These are phyloP conservation scores for Acanthochromis polyacanthus DNA, from an alignment of 2,113 vertebrate genomes.

Conservation along the genomic window DNA sequence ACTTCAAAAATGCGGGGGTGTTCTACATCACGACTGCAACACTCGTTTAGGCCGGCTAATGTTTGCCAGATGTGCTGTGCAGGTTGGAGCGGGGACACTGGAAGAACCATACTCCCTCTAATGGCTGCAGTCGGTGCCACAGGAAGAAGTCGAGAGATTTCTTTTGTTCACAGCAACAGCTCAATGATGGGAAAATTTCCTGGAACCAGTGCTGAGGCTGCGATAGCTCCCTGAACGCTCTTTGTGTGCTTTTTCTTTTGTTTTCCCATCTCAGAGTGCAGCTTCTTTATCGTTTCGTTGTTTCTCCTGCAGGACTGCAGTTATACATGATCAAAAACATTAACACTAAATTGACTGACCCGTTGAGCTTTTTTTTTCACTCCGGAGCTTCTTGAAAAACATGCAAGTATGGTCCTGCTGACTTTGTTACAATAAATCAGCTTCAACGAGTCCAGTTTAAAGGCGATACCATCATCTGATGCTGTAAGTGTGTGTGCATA, in stretches of 20 bases:
- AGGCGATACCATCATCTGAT: constrained; percentile 46
- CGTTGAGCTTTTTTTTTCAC: not conserved
- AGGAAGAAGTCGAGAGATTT: constrained; percentile 48
- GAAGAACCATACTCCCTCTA: constrained; percentile 71
- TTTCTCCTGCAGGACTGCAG: not conserved
- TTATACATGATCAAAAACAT: no score
- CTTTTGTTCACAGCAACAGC: constrained; percentile 64
- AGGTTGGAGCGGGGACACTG: constrained; percentile 56
- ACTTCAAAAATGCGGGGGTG: constrained; percentile 77
- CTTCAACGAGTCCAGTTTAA: constrained; percentile 28
- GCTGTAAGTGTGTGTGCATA: constrained; percentile 28
- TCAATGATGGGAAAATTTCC: constrained; percentile 60
- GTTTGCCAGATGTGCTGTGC: constrained; percentile 81
- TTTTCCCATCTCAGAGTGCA: constrained; percentile 13
- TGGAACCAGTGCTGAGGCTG: constrained; percentile 33
- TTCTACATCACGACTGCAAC: constrained; percentile 76
- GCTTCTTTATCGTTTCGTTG: constrained; percentile 14
- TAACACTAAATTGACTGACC: no score
- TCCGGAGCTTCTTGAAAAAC: constrained; percentile 27
- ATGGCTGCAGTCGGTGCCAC: constrained; percentile 36
- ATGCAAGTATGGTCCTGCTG: constrained; percentile 14
- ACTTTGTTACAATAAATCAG: constrained; percentile 58
- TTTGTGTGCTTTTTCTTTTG: constrained; percentile 33
- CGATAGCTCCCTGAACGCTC: constrained; percentile 34
- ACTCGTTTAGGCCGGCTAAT: constrained; percentile 76